Percentiles rank a stretch among this genome's conserved stretches.
Evolutionary conservation across 2,888 invertebrate species (phyloP).

Genomic region (Ophioninae sp.): DNA sequence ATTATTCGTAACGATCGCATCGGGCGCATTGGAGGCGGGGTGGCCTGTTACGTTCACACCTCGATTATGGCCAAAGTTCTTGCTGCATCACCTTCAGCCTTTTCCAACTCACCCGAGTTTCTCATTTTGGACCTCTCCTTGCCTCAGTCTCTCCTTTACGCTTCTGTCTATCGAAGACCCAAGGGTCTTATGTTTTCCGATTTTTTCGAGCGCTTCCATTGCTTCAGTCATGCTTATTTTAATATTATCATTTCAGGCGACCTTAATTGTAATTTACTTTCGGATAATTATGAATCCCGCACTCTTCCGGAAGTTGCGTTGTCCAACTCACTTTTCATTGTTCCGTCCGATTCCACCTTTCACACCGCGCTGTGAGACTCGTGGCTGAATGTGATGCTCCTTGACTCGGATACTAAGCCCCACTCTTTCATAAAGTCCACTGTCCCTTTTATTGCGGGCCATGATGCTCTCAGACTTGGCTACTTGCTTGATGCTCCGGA

Average conservation of each 20-base stretch:
- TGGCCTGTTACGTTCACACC: conserved; percentile 16
- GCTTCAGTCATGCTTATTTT: neutral
- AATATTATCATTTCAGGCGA: no score
- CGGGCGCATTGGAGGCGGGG: neutral
- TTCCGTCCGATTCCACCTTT: conserved; percentile 8
- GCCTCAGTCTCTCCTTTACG: neutral
- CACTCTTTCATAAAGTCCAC: neutral
- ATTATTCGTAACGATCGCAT: conserved; percentile 1
- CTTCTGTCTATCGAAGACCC: neutral
- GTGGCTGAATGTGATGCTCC: conserved; percentile 21
- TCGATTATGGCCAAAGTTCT: neutral
- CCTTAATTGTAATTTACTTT: conserved; percentile 23
- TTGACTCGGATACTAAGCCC: conserved; percentile 1
- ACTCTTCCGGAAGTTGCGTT: neutral
- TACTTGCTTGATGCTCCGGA: no score
- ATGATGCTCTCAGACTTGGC: neutral
- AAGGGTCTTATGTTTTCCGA: neutral
- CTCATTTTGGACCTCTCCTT: neutral
- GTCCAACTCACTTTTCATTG: neutral
- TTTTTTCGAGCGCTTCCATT: neutral
- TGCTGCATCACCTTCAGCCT: neutral
- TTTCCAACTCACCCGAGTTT: conserved; percentile 19
- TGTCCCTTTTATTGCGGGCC: neutral
- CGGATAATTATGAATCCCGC: neutral
- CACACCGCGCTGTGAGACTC: conserved; percentile 10